Base-by-base conservation (phyloP, 2,797 vertebrate genomes). In the Galago senegalensis region DNA sequence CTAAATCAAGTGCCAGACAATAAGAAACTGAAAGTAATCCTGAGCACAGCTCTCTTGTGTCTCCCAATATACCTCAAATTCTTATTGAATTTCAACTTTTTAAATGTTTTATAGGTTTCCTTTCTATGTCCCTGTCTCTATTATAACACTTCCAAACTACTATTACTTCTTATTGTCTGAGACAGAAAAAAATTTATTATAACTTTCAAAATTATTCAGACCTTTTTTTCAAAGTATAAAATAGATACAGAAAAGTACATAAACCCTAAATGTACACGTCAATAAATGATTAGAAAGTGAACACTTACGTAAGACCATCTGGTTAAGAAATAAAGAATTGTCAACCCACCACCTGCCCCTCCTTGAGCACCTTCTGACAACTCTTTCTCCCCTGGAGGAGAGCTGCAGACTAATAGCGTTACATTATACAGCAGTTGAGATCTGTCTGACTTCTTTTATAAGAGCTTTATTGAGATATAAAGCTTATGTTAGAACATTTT, bases 401-500 rank as follows among this genome's bases (percentile, higher is more conserved):
- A 88, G 14, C 53, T 40, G 3, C 34, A 88, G 73, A 76, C 10
- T 14, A 63, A 25, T 53, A 56, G 53, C 6, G 58, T 4, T 31
- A 53, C 6, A 63, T 4, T 34, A 20, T 10, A 27, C 9, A 79
- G 56, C 29, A 49, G 61, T 56, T 65, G 49, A 49, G 21, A 49
- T 25, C 70, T 81, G 12, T 77, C 8, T 91, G 76, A 75, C 20
- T 65, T 46, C 4, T 46, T 85, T 75, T 37, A n/a, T 7, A 85
- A 87, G 16, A 81, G 3, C 0, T 94, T n/a, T 80, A 16, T 49
- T 67, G 31, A 73, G 31, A 73, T 70, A 46, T 56, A 77, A 29
- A 67, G 86, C 5, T 96, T 84, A 76, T 37, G 75, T 76, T 61
- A 95, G 7, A 84, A 65, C 25, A 89, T 25, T 80, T 92, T 58